Conservation (phyloP, 2,113 vertebrate genomes). For the Struthio camelus region DNA sequence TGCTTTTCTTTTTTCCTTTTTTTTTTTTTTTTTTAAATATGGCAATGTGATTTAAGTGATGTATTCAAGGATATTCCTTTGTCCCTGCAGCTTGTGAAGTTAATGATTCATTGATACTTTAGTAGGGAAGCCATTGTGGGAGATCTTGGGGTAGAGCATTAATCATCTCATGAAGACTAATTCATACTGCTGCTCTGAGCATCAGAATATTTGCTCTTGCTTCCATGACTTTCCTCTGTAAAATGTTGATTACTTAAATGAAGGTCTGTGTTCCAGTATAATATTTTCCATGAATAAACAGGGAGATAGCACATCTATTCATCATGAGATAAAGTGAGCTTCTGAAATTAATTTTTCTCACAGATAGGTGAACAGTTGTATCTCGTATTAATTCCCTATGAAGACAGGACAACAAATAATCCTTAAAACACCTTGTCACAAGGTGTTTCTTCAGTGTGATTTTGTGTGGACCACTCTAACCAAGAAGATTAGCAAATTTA, state of each 20-base stretch:
- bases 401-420: background rate
- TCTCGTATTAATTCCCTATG: background rate
- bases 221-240: background rate
- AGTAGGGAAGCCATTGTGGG: background rate
- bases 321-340: background rate
- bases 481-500: background rate
- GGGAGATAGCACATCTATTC: background rate
- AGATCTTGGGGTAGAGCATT: background rate
- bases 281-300: background rate
- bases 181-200: background rate
- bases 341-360: background rate
- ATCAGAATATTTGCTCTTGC: background rate
- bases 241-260: background rate
- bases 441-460: background rate
- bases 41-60: background rate
- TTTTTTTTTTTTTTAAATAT: background rate
- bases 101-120: background rate
- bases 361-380: background rate
- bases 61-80: background rate
- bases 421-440: background rate
- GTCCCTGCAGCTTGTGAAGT: background rate
- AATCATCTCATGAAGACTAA: background rate
- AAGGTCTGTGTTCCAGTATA: background rate
- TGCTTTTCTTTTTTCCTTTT: too few relatives aligned
- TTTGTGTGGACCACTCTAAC: background rate